Percentiles rank a stretch among this genome's conserved stretches.
Conservation (phyloP, 2,888 invertebrate species). For the Cephus runcator region DNA sequence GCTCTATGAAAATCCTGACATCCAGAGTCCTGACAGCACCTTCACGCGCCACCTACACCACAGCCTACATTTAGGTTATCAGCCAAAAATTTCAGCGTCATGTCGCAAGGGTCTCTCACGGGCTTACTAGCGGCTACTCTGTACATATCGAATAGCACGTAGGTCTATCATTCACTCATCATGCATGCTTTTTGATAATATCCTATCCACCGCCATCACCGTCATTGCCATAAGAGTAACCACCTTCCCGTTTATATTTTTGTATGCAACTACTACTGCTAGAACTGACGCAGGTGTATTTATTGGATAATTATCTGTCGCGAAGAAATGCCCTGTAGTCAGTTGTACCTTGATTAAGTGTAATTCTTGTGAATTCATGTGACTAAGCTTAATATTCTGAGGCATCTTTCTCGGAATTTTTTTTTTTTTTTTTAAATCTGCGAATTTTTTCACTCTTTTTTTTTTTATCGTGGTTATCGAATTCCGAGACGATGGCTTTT, state of each 20-base stretch:
- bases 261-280: background rate
- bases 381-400: background rate
- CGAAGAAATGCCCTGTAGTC: background rate
- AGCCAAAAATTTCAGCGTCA: constrained; percentile 28
- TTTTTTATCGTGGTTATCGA: background rate
- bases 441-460: too few relatives aligned
- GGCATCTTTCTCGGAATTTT: background rate
- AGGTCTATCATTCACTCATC: constrained; percentile 55
- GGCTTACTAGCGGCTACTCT: constrained; percentile 58
- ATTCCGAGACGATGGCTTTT: background rate
- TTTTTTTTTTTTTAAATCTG: background rate
- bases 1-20: constrained; percentile 55
- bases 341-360: background rate
- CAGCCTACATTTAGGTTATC: constrained; percentile 60
- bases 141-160: constrained; percentile 58
- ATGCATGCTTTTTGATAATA: constrained; percentile 35
- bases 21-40: constrained; percentile 59
- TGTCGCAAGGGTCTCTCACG: constrained; percentile 48
- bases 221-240: background rate
- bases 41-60: constrained; percentile 61
- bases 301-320: background rate
- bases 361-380: background rate
- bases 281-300: background rate
- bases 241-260: background rate
- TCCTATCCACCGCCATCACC: background rate